Percentiles rank a stretch among this genome's conserved stretches.
Evolutionary conservation across 2,888 invertebrate genomes (phyloP).

Genomic region (Microchrysa polita): DNA sequence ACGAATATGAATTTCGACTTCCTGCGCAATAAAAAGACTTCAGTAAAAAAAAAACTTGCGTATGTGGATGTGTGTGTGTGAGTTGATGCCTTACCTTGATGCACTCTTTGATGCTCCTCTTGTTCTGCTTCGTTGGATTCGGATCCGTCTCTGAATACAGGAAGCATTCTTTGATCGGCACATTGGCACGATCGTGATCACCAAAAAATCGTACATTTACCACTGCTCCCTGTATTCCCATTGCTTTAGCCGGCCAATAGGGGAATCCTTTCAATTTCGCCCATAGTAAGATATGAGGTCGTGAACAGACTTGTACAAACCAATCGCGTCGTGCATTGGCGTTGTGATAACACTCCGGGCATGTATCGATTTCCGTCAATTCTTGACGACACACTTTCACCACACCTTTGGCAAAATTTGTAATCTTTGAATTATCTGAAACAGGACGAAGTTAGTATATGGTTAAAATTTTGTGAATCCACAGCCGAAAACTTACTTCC

Average conservation of each 20-base stretch:
- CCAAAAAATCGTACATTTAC: constrained; percentile 96
- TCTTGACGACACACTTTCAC: constrained; percentile 88
- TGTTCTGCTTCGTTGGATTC: constrained; percentile 65
- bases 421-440: constrained; percentile 80
- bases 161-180: constrained; percentile 83
- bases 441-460: neutral
- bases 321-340: constrained; percentile 85
- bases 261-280: constrained; percentile 97
- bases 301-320: constrained; percentile 92
- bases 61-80: neutral
- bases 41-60: neutral
- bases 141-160: constrained; percentile 82
- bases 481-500: constrained; percentile 72
- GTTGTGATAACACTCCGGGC: constrained; percentile 89
- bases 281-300: constrained; percentile 93
- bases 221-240: constrained; percentile 74
- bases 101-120: constrained; percentile 70
- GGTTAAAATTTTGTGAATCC: neutral
- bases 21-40: too few relatives aligned
- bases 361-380: constrained; percentile 91
- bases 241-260: constrained; percentile 96
- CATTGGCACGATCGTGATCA: constrained; percentile 93
- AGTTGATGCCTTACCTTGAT: constrained; percentile 67
- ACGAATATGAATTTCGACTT: constrained; percentile 79
- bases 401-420: constrained; percentile 78